Evolutionary conservation across 37 sponge, comb jelly and placozoan species (phyloP), one percentile per base, ranked within the genome.

Genomic region (Bolinopsis microptera): DNA sequence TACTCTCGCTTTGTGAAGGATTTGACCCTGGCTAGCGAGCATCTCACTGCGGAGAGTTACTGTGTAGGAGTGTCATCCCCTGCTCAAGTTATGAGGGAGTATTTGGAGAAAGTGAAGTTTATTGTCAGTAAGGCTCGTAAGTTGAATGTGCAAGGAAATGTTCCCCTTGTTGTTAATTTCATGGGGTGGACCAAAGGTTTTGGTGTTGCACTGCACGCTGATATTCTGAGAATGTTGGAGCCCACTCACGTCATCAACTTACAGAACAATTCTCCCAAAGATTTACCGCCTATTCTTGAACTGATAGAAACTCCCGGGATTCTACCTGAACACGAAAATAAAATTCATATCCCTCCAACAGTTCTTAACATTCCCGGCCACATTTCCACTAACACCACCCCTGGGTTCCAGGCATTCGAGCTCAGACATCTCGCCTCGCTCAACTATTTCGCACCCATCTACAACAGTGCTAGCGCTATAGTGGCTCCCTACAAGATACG

Each of bases 121-220:
- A 9, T 86, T 27, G 23, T 86, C 1, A 25, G 18, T 48, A 39
- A 28, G 8, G 90, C 90, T 21, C 3, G 37, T 8, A 27, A 77
- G 80, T 26, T 70, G 74, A 70, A 28, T 22, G 18, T 21, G 25
- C 0, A 13, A 35, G 37, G 35, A 13, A 26, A 3, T 26, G 31
- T 34, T 2, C 90, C 90, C 28, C 25, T 86, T 39, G 90, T 86
- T 9, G 61, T 86, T 26, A 86, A 86, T 34, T 41, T 41, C 61
- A 86, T 86, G 90, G 90, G 90, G 18, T 86, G 90, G 90, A 86
- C 90, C 26, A 86, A 86, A 40, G 90, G 90, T 0, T 86, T 86
- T 38, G 90, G 90, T 24, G 61, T 86, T 1, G 90, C 36, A 28
- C 61, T 86, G 23, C 90, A 86, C 26, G 41, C 61, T 18, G 90